A percentile compares a stretch with the other conserved stretches of the same genome.
These are phyloP conservation scores for Campopleginae sp. DNA, from an alignment of 2,888 invertebrate genomes.

Conservation along the genomic window DNA sequence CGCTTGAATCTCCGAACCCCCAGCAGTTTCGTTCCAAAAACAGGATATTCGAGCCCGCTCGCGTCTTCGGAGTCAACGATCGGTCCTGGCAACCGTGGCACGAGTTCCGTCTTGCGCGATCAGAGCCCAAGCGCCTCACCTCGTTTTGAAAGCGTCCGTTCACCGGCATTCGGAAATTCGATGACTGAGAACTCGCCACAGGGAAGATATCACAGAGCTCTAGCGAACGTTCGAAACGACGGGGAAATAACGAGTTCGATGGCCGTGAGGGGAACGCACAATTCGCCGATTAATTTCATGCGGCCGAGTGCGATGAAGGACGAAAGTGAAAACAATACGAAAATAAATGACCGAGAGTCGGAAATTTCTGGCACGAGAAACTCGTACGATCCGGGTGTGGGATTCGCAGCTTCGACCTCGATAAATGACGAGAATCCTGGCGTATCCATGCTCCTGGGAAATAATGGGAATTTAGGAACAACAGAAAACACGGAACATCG, in stretches of 20 bases:
- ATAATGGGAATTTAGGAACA: background rate
- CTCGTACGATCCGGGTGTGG: slow-evolving; percentile 33
- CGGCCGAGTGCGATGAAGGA: slow-evolving; percentile 39
- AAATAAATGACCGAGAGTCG: background rate
- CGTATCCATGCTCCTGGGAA: background rate
- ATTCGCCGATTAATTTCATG: slow-evolving; percentile 60
- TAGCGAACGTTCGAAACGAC: slow-evolving; percentile 70
- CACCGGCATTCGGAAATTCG: slow-evolving; percentile 59
- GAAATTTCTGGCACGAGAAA: slow-evolving; percentile 11
- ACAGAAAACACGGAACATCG: background rate
- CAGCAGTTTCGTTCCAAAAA: slow-evolving; percentile 79
- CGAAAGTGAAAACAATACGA: background rate
- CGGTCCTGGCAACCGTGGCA: slow-evolving; percentile 14
- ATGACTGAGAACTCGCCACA: slow-evolving; percentile 62
- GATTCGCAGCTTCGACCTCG: slow-evolving; percentile 49
- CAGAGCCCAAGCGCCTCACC: slow-evolving; percentile 42
- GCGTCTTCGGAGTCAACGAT: slow-evolving; percentile 18
- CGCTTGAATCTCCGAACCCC: slow-evolving; percentile 80
- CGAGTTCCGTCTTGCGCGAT: slow-evolving; percentile 13
- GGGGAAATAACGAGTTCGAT: slow-evolving; percentile 65
- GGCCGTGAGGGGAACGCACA: slow-evolving; percentile 52
- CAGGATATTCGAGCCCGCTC: slow-evolving; percentile 14
- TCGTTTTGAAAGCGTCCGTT: slow-evolving; percentile 54
- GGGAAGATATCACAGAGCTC: slow-evolving; percentile 72
- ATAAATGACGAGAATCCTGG: slow-evolving; percentile 1